A percentile compares a stretch with the other conserved stretches of the same genome.
phyloP scores from a whole-genome alignment of 1,140 invertebrate species.

The Aphelinus certus region DNA sequence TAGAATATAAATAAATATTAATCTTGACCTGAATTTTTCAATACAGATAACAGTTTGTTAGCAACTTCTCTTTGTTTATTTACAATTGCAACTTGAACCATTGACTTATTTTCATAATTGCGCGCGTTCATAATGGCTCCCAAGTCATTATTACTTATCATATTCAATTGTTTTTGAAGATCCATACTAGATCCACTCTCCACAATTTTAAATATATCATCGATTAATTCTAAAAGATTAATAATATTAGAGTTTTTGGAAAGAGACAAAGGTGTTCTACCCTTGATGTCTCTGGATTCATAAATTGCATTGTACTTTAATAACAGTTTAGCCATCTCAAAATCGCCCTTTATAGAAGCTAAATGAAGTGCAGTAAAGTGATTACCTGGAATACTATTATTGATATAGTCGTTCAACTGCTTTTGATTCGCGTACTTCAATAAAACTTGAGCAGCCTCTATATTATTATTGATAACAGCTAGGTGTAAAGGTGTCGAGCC shows the following conservation, averaged over 20 bases:
- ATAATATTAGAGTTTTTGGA: background rate
- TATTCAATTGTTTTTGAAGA: too few relatives aligned
- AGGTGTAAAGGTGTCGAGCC: slow-evolving; percentile 78
- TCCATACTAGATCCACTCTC: too few relatives aligned
- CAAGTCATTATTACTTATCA: too few relatives aligned
- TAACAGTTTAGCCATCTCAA: slow-evolving; percentile 40
- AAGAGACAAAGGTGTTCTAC: slow-evolving; percentile 41
- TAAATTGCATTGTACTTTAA: slow-evolving; percentile 40
- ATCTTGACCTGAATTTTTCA: too few relatives aligned
- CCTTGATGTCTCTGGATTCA: slow-evolving; percentile 31
- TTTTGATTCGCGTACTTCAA: slow-evolving; percentile 8
- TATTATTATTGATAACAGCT: slow-evolving; percentile 60
- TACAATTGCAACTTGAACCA: too few relatives aligned
- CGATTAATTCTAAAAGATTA: too few relatives aligned
- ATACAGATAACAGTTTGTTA: too few relatives aligned
- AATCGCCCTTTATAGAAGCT: slow-evolving; percentile 40
- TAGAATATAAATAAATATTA: too few relatives aligned
- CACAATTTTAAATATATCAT: too few relatives aligned
- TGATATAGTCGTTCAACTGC: slow-evolving; percentile 20
- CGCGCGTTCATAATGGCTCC: too few relatives aligned
- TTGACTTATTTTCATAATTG: too few relatives aligned
- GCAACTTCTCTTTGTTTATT: too few relatives aligned
- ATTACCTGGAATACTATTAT: slow-evolving; percentile 17
- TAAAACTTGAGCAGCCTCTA: slow-evolving; percentile 19
- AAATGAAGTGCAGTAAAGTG: slow-evolving; percentile 41